Conservation (phyloP, 2,113 vertebrate species). For the Trichomycterus rosablanca region DNA sequence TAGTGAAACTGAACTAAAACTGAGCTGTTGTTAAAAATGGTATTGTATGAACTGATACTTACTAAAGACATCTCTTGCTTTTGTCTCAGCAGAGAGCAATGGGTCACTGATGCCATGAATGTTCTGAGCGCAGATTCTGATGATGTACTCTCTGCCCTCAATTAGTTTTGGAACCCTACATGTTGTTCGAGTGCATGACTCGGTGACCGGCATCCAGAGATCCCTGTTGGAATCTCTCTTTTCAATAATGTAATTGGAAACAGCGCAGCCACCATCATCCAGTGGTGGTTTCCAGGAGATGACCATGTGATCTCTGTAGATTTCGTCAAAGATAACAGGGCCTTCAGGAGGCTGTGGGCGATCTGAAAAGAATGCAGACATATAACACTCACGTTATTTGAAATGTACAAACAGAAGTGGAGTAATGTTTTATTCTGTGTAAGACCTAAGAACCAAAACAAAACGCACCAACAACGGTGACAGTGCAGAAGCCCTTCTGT, state of each 20-base stretch:
- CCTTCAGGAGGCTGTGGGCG: conserved; percentile 91
- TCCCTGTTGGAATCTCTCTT: conserved; percentile 92
- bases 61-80: conserved; percentile 94
- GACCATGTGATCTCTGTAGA: conserved; percentile 89
- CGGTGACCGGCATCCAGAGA: conserved; percentile 93
- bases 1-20: background rate
- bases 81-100: conserved; percentile 84
- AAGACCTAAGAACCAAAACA: conserved; percentile 25
- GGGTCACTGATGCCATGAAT: conserved; percentile 93
- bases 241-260: conserved; percentile 96
- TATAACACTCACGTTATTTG: background rate
- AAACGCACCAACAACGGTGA: conserved; percentile 88
- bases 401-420: background rate
- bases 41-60: conserved; percentile 54
- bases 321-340: conserved; percentile 88
- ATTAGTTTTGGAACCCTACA: conserved; percentile 92
- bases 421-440: background rate
- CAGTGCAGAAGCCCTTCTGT: conserved; percentile 82
- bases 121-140: conserved; percentile 95
- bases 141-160: conserved; percentile 91
- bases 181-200: conserved; percentile 82
- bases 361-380: conserved; percentile 63
- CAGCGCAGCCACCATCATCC: conserved; percentile 90
- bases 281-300: conserved; percentile 95
- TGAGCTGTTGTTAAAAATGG: no score